phyloP scores from a whole-genome alignment of 2,113 vertebrate genomes.

The Catharus fuscescens region DNA sequence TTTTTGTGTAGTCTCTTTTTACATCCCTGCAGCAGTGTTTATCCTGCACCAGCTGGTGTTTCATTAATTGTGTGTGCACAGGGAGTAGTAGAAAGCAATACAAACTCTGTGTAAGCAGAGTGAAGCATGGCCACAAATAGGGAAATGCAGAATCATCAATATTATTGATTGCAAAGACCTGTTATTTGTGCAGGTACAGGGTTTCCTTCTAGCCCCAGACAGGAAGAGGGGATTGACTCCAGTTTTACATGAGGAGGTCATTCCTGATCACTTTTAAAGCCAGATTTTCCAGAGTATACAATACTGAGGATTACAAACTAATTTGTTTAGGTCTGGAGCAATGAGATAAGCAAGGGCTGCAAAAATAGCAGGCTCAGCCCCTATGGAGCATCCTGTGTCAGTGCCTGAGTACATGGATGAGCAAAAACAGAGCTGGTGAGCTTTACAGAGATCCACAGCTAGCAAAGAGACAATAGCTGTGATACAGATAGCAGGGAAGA shows the following conservation, averaged over 20 bases:
- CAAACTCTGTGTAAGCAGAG: background rate
- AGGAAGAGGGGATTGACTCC: background rate
- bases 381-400: background rate
- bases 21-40: background rate
- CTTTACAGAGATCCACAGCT: background rate
- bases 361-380: conserved; percentile 7
- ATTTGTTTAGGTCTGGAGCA: conserved; percentile 50
- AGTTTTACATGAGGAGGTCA: background rate
- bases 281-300: background rate
- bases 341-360: conserved; percentile 22
- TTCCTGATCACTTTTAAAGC: conserved; percentile 35
- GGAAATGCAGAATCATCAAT: background rate
- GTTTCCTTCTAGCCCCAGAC: background rate
- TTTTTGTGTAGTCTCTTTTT: background rate
- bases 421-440: background rate
- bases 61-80: conserved; percentile 28
- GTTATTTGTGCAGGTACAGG: background rate
- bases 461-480: background rate
- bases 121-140: background rate
- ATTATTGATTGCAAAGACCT: background rate
- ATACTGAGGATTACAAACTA: conserved; percentile 22
- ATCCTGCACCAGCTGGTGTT: conserved; percentile 32
- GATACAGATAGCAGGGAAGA: background rate
- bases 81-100: background rate
- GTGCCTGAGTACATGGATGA: background rate